Conservation (phyloP, 2,797 vertebrate genomes). For the Carduelis carduelis region DNA sequence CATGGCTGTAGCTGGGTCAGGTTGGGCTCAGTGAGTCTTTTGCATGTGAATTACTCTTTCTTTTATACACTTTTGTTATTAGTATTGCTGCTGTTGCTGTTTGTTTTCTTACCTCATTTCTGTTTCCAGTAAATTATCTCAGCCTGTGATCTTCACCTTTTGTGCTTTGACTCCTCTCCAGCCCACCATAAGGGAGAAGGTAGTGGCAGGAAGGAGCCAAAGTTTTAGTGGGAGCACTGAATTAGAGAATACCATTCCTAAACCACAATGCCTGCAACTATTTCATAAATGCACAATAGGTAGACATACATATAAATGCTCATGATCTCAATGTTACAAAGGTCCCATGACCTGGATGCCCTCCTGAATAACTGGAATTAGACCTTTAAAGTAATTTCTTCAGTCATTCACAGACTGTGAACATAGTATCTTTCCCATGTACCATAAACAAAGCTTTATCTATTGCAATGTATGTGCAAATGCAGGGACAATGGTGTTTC, state of each 20-base stretch:
- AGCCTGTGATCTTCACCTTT: not conserved
- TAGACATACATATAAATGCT: not conserved
- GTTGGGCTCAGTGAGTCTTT: not conserved
- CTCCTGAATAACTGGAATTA: not conserved
- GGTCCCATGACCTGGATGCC: not conserved
- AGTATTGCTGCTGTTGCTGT: not conserved
- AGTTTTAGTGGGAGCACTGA: not conserved
- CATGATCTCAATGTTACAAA: not conserved
- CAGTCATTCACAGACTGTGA: not conserved
- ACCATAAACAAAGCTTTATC: not conserved
- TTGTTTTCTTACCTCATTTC: not conserved
- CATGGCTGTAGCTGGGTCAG: not conserved
- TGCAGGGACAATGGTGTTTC: not conserved
- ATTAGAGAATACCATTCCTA: not conserved
- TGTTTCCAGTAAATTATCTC: not conserved
- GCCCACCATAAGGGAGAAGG: not conserved
- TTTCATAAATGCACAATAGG: not conserved
- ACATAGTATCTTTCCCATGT: not conserved
- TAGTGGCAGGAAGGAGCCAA: not conserved
- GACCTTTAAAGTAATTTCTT: not conserved
- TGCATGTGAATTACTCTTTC: not conserved
- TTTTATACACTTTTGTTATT: not conserved
- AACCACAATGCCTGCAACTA: not conserved
- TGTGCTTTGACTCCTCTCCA: not conserved
- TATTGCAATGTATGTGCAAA: not conserved